Base-by-base conservation (phyloP, 2,113 vertebrate genomes). In the Stictonetta naevosa region DNA sequence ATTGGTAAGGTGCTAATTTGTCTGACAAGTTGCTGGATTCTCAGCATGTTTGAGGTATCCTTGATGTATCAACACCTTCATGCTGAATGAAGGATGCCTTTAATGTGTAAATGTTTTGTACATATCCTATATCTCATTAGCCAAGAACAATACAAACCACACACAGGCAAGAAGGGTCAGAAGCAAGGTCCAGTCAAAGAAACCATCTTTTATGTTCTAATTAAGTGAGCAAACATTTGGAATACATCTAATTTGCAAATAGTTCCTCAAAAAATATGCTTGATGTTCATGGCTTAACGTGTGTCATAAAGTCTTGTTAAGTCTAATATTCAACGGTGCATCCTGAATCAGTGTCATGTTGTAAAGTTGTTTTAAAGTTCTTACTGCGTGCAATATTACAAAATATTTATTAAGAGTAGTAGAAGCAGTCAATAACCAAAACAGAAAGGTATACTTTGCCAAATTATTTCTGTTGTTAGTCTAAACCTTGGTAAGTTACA, bases 61-160 rank as follows among this genome's bases (percentile, higher is more conserved):
- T 99, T 99, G 99, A 98, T 98, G 98, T 98, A 98, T 99, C 98
- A 98, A 98, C 98, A 98, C 98, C 97, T 98, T 98, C 97, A 97
- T 98, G 99, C 98, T 97, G 98, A 97, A 98, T 98, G 98, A 98
- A 98, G 97, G 98, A 97, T 97, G 97, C 97, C 98, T 98, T 98
- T 97, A 98, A 97, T 97, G 98, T 97, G 97, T 96, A 98, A 96
- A 81, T 98, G 97, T 98, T 98, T 97, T 95, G 97, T 98, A 98
- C 97, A 98, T 98, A 98, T 98, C 98, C 97, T 98, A 86, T 97
- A 98, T 98, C 98, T 99, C 98, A 99, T 99, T 99, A 99, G 94
- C 74, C 88, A 97, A 95, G 95, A 96, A 96, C 71, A 95, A 95
- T 95, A 95, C 92, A 95, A 97, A 91, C 96, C 96, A 92, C 97